Base-by-base conservation (phyloP, 2,797 vertebrate genomes). In the Miichthys miiuy region DNA sequence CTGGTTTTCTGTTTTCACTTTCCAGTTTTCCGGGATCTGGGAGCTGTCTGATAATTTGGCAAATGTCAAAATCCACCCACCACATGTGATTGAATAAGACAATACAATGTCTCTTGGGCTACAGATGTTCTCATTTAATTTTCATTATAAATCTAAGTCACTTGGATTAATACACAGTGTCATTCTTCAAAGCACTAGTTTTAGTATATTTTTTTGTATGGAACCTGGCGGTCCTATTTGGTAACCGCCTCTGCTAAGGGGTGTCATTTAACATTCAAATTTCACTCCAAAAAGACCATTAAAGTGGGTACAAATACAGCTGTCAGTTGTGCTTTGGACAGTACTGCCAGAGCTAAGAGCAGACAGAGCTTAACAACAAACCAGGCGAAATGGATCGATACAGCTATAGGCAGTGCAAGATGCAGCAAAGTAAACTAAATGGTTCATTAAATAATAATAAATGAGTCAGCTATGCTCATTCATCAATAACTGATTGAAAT, bases 401-500 rank as follows among this genome's bases (percentile, higher is more conserved):
- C 67, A 72, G 55, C 72, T 69, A 41, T 17, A 51, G 18, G 17
- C 64, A 25, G 55, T 12, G 23, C 23, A 54, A 65, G 64, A 58
- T 41, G 58, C 75, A 72, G 57, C 82, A 72, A 67, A 54, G 77
- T 54, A 51, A 86, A 79, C 75, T 66, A 75, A 87, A 84, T 57
- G 80, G 60, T 72, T 73, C 46, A 83, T 82, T 89, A 77, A 65
- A 82, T 80, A 65, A 82, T 80, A 79, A 85, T 60, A 79, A 84
- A 88, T 71, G 73, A 85, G 68, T 85, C 79, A 79, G 63, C 71
- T 11, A 10, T 69, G 34, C 51, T 67, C 72, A 76, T 84, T 86
- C 71, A 84, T 82, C 70, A 83, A 83, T 64, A 86, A 77, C 46
- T 67, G 68, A 88, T 86, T 80, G 76, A 83, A 85, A 88, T 81